These are phyloP conservation scores for Hylia prasina DNA, from an alignment of 2,113 vertebrate species.

Conservation along the genomic window DNA sequence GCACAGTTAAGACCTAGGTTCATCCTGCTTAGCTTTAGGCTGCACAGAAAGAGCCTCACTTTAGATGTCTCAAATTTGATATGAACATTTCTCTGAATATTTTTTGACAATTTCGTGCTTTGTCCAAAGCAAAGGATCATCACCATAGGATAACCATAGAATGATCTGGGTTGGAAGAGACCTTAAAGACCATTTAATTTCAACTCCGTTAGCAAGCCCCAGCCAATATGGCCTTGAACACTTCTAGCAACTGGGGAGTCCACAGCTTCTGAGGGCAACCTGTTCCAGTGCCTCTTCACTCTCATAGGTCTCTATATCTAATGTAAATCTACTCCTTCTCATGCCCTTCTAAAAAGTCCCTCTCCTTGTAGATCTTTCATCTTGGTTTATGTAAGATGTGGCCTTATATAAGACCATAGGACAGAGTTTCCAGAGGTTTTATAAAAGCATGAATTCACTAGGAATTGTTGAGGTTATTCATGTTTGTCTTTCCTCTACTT, in stretches of 20 bases:
- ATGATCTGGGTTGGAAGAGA: neutral
- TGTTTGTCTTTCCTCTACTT: neutral
- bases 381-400: neutral
- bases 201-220: fast-evolving
- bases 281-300: neutral
- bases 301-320: neutral
- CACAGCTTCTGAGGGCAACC: neutral
- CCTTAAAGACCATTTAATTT: neutral
- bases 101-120: neutral
- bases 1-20: neutral
- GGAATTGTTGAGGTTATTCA: neutral
- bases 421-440: neutral
- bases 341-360: neutral
- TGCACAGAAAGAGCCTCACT: neutral
- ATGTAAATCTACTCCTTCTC: neutral
- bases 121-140: neutral
- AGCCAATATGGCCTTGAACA: neutral
- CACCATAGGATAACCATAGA: neutral
- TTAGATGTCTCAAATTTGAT: neutral
- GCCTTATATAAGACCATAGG: neutral
- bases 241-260: neutral
- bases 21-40: neutral
- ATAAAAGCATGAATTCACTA: neutral
- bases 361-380: neutral
- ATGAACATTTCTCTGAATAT: neutral